Base-by-base conservation (phyloP, 2,797 vertebrate genomes). In the Esox lucius region DNA sequence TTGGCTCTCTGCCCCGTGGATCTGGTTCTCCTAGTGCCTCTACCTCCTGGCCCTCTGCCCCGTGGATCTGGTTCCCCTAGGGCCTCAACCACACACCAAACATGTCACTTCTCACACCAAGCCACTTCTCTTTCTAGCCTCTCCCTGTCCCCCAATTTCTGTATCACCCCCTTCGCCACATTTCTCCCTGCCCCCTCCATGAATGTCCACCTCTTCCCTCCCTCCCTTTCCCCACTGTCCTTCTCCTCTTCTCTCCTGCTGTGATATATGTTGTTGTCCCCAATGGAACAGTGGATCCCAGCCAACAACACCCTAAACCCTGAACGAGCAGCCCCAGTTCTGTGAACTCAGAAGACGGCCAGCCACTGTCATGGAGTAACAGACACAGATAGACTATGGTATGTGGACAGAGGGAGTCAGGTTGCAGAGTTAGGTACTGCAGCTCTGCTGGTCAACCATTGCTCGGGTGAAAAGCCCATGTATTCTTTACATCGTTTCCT, bases 221-320 rank as follows among this genome's bases (percentile, higher is more conserved):
- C 70, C 85, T 81, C 88, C 90, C 88, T 81, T 86, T 85, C 85
- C 82, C 77, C 51, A 26, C 65, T 24, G 48, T 53, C 15, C 73
- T 12, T 68, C 71, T 84, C 88, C 71, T 84, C 88, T 51, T 6
- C 66, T 68, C 83, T 84, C 86, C 88, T 81, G 88, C 81, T 83
- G 91, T 92, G 91, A 93, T 93, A 93, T 93, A 93, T 89, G 91
- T 92, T 92, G 92, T 93, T 91, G 90, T 94, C 90, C 93, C 92
- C 87, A 56, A 87, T 87, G 92, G 90, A 93, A 90, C 86, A 75
- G 88, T 88, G 89, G 88, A 87, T 83, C 73, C 0, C 73, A 76
- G 84, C 91, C 93, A 92, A 90, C 83, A 70, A 80, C 78, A 74
- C 76, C 80, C 73, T 69, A 81, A 84, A 87, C 80, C 82, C 82